Evolutionary conservation across 2,888 invertebrate species (phyloP), one percentile per base, ranked within the genome.

Genomic region (Scaptomyza tumidula): DNA sequence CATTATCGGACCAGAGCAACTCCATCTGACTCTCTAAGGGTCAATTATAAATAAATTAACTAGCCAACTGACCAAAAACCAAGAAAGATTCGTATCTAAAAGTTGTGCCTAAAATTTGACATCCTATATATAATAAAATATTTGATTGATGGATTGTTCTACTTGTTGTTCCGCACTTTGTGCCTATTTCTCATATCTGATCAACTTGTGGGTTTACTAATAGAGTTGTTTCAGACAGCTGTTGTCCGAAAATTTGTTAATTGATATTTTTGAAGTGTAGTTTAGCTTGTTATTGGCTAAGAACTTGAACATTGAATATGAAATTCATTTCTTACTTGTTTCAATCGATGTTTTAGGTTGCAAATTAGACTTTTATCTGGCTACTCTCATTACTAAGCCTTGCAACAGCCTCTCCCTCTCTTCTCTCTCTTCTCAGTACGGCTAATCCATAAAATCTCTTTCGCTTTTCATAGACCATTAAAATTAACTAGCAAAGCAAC

Each of bases 1-100:
- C 33, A 19, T 50, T 50, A 50, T 50, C 16, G 49, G 33, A 4
- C 13, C 6, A 24, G 24, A 24, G 24, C 24, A 24, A 24, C 24
- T 24, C 24, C 24, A 19, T 19, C 19, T 19, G 19, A 4, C 35
- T 13, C 0, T 6, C n/a, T n/a, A 14, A 48, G 46, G 48, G 53
- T 41, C 81, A 87, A 88, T 88, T 88, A 88, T 88, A 88, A 88
- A 75, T 86, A 78, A 88, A 90, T 88, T 90, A 88, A 74, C 78
- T 76, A 85, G 71, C 59, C 71, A 87, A 71, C 61, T 41, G 16
- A 41, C 14, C 39, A 41, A 4, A 41, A 41, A 65, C 33, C 54
- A 24, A 54, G 58, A 50, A 69, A 65, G 83, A 83, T 89, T 75
- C 49, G 43, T 65, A 87, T 83, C 83, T 9, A 33, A 7, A 14